Evolutionary conservation across 2,888 invertebrate genomes (phyloP), one percentile per base, ranked within the genome.

Genomic region (Bombylius discolor): DNA sequence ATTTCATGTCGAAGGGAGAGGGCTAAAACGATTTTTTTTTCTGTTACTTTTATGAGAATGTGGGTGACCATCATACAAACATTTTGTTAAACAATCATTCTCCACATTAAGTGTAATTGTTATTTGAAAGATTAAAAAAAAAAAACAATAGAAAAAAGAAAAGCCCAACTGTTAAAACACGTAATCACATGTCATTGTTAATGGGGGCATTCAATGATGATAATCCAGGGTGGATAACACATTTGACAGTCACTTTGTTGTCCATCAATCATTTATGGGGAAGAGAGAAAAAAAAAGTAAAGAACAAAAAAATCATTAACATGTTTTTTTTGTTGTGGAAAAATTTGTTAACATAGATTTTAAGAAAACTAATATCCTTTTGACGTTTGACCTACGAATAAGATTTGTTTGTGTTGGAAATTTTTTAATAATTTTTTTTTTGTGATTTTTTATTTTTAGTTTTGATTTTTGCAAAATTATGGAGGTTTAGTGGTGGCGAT

Each of bases 191-290:
- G 55, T 55, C 55, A 51, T 49, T 23, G 11, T 55, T 47, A 50
- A 50, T 55, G 50, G 55, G 55, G 55, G 55, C 46, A 55, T 45
- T 55, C 55, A 39, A 55, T 55, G 51, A 50, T 55, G 60, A 58
- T 63, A 61, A 63, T 63, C 63, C 59, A 58, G 59, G 61, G 53
- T 53, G 59, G 61, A 61, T 62, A 59, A 57, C 60, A 57, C 23
- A 55, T 61, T 63, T 63, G 64, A 63, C 65, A 65, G 64, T 64
- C 64, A 65, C 62, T 65, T 65, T 64, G 62, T 63, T 63, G 62
- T 62, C 63, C 58, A 65, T 65, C 64, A 64, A 64, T 64, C 65
- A 64, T 56, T 32, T 51, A 8, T 46, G 23, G 2, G 23, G 23
- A 3, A 3, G 3, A 23, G 23, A 23, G 23, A 23, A 23, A 23